phyloP scores from a whole-genome alignment of 2,888 invertebrate genomes.

The Synanthedon tipuliformis region DNA sequence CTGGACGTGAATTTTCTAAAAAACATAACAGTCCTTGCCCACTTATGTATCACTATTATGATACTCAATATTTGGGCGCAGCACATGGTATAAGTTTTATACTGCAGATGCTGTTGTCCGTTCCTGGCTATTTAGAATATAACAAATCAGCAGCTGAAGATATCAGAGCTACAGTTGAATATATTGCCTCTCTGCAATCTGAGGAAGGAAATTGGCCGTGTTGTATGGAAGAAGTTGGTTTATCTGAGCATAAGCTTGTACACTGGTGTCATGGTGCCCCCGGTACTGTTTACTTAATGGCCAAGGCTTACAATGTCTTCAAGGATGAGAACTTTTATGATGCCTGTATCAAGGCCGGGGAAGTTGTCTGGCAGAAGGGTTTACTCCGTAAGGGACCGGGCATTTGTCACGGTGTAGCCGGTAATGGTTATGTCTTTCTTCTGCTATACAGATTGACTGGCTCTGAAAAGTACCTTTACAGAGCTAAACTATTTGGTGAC shows the following conservation, averaged over 20 bases:
- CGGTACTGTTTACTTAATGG: constrained; percentile 83
- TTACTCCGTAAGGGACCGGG: constrained; percentile 89
- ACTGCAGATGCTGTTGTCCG: constrained; percentile 66
- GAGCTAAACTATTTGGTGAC: constrained; percentile 81
- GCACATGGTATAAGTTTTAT: constrained; percentile 70
- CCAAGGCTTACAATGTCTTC: constrained; percentile 81
- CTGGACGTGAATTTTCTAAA: constrained; percentile 77
- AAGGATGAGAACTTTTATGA: constrained; percentile 78
- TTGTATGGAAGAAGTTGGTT: constrained; percentile 76
- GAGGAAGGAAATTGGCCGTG: constrained; percentile 81
- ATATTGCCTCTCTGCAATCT: constrained; percentile 74
- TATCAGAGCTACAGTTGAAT: constrained; percentile 76
- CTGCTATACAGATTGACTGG: constrained; percentile 80
- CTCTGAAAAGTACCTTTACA: constrained; percentile 76
- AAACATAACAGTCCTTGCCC: constrained; percentile 71
- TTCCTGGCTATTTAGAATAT: constrained; percentile 65
- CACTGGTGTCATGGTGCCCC: constrained; percentile 95
- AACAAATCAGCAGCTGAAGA: constrained; percentile 66
- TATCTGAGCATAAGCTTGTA: constrained; percentile 75
- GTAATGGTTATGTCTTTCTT: constrained; percentile 85
- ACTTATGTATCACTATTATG: constrained; percentile 83
- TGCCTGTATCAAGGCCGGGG: constrained; percentile 76
- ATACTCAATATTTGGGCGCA: constrained; percentile 79
- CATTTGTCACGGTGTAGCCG: constrained; percentile 89
- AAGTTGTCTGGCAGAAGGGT: constrained; percentile 86